Evolutionary conservation across 2,888 invertebrate genomes (phyloP), one percentile per base, ranked within the genome.

Genomic region (Pachliopta kotzebuea): DNA sequence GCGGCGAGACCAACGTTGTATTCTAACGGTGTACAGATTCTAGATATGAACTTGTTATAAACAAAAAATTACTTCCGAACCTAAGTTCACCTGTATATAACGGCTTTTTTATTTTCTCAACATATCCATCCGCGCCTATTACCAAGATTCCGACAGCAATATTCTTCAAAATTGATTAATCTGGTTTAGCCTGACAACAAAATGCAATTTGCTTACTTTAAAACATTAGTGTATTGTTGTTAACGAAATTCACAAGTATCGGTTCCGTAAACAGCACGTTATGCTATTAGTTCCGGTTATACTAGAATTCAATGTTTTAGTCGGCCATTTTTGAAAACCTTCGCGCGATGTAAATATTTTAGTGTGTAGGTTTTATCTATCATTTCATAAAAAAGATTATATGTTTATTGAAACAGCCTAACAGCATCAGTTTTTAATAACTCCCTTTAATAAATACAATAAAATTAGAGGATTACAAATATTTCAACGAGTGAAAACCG

Each of bases 401-500:
- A 45, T 1, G 8, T 45, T 1, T 45, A 18, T n/a, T n/a, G n/a
- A n/a, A 11, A 45, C 45, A 4, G 6, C 18, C 18, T 45, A n/a
- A 45, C 11, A n/a, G 6, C n/a, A 45, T 45, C n/a, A n/a, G n/a
- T 7, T n/a, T 45, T 45, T 45, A 45, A 45, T 45, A 37, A 37
- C 37, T 31, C 14, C 14, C 14, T 0, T 37, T 14, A 3, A 9
- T 42, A 42, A 14, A 42, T 4, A 45, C 9, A 21, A 52, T 52
- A 52, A 23, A 23, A 52, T 14, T n/a, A 9, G 21, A 2, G 11
- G 21, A 52, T 52, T 21, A 11, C 14, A n/a, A 26, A 55, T 20
- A 55, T 61, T 61, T 61, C 37, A 45, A 45, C 37, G 8, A 60
- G 17, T 17, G 14, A 42, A 63, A 64, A 56, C 59, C 45, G 57